Evolutionary conservation across 2,797 vertebrate genomes (phyloP).

Genomic region (Vultur gryphus): DNA sequence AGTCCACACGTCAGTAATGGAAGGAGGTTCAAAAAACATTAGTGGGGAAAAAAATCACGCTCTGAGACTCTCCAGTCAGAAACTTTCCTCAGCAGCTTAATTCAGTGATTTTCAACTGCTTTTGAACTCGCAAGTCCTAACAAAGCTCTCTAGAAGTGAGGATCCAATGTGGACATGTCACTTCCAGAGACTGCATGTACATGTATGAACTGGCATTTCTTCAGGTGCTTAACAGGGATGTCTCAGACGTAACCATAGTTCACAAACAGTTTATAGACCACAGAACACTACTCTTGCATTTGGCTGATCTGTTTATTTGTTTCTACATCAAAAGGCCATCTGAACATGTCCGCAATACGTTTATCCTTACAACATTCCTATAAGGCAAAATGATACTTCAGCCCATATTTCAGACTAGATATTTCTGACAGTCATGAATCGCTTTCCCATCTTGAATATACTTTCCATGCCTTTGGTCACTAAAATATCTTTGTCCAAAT

Average conservation of each 20-base stretch:
- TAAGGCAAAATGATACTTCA: not conserved
- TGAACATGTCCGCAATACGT: fast-evolving
- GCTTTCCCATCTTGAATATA: not conserved
- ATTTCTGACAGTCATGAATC: not conserved
- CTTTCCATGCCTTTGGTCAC: not conserved
- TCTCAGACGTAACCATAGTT: fast-evolving
- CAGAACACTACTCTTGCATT: not conserved
- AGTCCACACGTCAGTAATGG: not conserved
- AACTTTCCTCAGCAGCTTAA: not conserved
- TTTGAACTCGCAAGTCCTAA: not conserved
- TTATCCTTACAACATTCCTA: not conserved
- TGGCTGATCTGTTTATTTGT: not conserved
- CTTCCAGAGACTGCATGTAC: not conserved
- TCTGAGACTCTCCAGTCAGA: not conserved
- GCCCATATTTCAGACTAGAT: not conserved
- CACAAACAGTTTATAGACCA: not conserved
- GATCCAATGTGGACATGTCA: fast-evolving
- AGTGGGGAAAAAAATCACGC: fast-evolving
- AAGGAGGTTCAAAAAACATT: not conserved
- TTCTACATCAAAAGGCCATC: not conserved
- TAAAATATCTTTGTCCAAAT: not conserved
- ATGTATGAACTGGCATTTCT: not conserved
- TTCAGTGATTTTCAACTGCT: not conserved
- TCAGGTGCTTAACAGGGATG: not conserved
- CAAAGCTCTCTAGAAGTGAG: not conserved